A percentile compares a stretch with the other conserved stretches of the same genome.
Conservation (phyloP, 92 coral and sea anemone genomes). For the Porites rus region DNA sequence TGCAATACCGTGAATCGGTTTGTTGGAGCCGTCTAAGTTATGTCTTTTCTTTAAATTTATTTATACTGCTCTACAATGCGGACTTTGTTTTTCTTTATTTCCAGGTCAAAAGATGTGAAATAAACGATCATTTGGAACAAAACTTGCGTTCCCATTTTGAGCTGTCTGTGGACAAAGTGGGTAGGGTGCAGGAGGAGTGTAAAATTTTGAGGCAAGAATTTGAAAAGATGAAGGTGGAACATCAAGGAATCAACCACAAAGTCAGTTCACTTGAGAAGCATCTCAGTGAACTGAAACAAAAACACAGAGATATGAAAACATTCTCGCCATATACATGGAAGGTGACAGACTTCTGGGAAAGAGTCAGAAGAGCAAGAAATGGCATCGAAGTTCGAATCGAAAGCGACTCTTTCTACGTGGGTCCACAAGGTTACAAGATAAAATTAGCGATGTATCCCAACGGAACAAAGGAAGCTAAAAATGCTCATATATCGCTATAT, state of each 20-base stretch:
- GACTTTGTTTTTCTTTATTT: background rate
- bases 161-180: conserved; percentile 37
- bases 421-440: conserved; percentile 57
- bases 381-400: conserved; percentile 36
- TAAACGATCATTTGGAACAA: conserved; percentile 47
- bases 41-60: background rate
- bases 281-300: conserved; percentile 7
- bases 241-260: conserved; percentile 8
- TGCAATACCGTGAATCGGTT: background rate
- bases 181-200: conserved; percentile 33
- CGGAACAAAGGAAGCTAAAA: conserved; percentile 47
- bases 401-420: conserved; percentile 38
- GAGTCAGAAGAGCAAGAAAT: conserved; percentile 33
- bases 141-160: conserved; percentile 59
- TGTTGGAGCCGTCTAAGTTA: background rate
- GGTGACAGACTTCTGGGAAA: conserved; percentile 46
- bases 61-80: no score
- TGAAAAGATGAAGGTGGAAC: conserved; percentile 21
- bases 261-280: conserved; percentile 26
- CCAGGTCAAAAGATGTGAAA: conserved; percentile 59
- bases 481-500: conserved; percentile 44
- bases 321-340: conserved; percentile 40
- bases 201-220: conserved; percentile 34
- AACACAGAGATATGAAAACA: conserved; percentile 33
- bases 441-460: conserved; percentile 48